These are phyloP conservation scores for Nesospiza acunhae DNA, from an alignment of 2,113 vertebrate species.

Conservation along the genomic window DNA sequence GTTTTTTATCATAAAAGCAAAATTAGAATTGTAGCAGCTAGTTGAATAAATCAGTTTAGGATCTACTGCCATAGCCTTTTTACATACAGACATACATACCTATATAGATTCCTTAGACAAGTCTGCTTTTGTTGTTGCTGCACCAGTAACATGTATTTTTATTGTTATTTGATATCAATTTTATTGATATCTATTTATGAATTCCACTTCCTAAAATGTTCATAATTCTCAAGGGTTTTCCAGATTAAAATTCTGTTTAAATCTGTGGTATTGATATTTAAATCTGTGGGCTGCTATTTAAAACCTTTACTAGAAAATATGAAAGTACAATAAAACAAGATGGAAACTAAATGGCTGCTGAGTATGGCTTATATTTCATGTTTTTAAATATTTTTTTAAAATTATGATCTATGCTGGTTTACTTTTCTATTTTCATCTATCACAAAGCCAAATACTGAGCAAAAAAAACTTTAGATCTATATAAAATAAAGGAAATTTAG, in stretches of 20 bases:
- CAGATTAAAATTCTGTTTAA: background rate
- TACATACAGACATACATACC: background rate
- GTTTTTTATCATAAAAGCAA: background rate
- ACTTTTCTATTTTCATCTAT: background rate
- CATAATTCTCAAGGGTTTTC: background rate
- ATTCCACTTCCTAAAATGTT: background rate
- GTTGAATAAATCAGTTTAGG: background rate
- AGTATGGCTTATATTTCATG: background rate
- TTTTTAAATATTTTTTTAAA: background rate
- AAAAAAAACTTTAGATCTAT: background rate
- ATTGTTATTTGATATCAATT: background rate
- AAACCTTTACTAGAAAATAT: background rate
- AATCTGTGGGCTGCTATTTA: background rate
- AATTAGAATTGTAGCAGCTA: background rate
- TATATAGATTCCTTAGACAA: background rate
- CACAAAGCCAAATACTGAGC: background rate
- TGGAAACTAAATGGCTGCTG: background rate
- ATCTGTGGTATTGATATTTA: background rate
- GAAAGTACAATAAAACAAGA: background rate
- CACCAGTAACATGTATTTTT: background rate
- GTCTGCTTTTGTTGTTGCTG: background rate
- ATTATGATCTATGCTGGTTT: background rate
- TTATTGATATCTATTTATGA: background rate
- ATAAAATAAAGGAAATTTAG: background rate
- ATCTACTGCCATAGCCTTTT: background rate